Base-by-base conservation (phyloP, 2,113 vertebrate species). In the Phyllostomus discolor region DNA sequence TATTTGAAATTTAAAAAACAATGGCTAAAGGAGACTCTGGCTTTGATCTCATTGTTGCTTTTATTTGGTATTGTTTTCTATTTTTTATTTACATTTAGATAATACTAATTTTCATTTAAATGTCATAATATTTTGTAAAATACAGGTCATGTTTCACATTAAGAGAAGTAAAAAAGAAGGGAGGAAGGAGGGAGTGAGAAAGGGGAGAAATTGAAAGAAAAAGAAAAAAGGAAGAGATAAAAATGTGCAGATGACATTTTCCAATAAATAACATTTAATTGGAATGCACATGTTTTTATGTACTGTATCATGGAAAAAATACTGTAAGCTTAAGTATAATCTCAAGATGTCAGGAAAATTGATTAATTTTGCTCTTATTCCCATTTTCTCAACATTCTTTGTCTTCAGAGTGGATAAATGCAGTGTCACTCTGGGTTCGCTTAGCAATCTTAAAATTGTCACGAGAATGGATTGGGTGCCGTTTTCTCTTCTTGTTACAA, bases 401-500 rank as follows among this genome's bases (percentile, higher is more conserved):
- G 81, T 97, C 89, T 97, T 97, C 88, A 88, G 72, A 97, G 97
- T 79, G 62, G 90, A 95, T 96, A 85, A 98, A 98, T 97, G 88
- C 92, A 96, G 93, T 98, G 98, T 98, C 97, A 98, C 46, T 89
- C 84, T 64, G 67, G 93, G 81, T 97, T 98, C 84, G 84, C 72
- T 97, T 98, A 94, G 93, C 83, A 97, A 93, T 97, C 80, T 98
- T 93, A 97, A 97, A 95, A 96, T 96, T 98, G 93, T 98, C 97
- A 98, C 81, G 89, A 97, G 92, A 98, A 98, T 97, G 97, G 95
- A 98, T 97, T 97, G 14, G 82, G 38, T 96, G 86, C 96, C 48
- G 1, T 95, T 98, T 98, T 96, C 91, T 97, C 72, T 97, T 98
- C 97, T 98, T 97, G 94, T 98, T 98, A 96, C 78, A 97, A 83